phyloP scores from a whole-genome alignment of 2,113 vertebrate genomes.

The Sylvietta virens region DNA sequence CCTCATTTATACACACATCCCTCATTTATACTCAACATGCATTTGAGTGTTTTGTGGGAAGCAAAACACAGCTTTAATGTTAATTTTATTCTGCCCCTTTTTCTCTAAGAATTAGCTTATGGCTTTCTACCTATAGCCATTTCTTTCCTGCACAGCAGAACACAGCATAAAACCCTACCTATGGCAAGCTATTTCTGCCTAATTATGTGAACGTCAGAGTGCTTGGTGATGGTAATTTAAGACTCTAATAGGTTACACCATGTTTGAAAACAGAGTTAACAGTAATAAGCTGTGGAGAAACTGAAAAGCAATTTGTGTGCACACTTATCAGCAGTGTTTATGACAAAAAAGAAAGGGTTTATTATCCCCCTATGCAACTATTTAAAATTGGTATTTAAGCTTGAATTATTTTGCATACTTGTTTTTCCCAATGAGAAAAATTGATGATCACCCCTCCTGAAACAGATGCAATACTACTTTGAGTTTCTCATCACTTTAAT shows the following conservation, averaged over 20 bases:
- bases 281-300: neutral
- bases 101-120: neutral
- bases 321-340: neutral
- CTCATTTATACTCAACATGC: neutral
- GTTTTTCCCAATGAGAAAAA: neutral
- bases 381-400: neutral
- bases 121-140: neutral
- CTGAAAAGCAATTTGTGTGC: neutral
- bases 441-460: neutral
- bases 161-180: neutral
- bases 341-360: neutral
- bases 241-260: neutral
- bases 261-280: neutral
- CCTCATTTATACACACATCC: neutral
- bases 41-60: neutral
- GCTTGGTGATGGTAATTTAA: neutral
- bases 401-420: neutral
- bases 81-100: neutral
- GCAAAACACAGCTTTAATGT: neutral
- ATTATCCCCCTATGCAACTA: accelerated
- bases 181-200: neutral
- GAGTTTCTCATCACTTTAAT: neutral
- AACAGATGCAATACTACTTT: neutral
- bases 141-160: neutral
- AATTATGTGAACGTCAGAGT: neutral